phyloP scores from a whole-genome alignment of 2,113 vertebrate species.

The Rhea pennata region DNA sequence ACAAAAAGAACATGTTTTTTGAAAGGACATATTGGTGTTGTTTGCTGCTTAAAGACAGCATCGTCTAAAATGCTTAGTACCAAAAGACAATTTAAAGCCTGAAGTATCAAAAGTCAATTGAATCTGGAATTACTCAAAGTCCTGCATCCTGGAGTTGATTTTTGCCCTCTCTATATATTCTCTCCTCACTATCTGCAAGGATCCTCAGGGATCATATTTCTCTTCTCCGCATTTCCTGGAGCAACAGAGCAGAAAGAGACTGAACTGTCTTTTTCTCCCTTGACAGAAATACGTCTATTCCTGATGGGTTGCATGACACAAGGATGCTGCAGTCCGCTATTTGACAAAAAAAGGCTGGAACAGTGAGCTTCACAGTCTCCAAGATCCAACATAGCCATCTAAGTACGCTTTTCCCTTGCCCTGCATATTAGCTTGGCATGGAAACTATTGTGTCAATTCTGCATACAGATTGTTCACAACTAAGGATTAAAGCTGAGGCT shows the following conservation, averaged over 20 bases:
- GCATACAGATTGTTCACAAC: neutral
- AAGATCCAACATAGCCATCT: neutral
- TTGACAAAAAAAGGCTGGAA: neutral
- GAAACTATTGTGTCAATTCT: neutral
- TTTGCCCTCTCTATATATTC: neutral
- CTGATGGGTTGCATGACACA: neutral
- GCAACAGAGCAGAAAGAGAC: constrained; percentile 9
- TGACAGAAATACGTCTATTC: constrained; percentile 4
- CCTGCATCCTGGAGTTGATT: neutral
- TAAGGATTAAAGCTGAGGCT: neutral
- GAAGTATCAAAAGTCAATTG: neutral
- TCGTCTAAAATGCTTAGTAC: neutral
- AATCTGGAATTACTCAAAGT: neutral
- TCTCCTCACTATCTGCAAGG: neutral
- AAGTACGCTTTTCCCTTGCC: neutral
- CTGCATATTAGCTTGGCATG: neutral
- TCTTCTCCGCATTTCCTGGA: constrained; percentile 25
- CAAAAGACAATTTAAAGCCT: neutral
- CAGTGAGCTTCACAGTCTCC: neutral
- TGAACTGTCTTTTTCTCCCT: constrained; percentile 2
- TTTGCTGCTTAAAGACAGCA: neutral
- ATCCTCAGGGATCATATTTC: constrained; percentile 31
- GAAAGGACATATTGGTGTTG: neutral
- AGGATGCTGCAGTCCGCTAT: neutral
- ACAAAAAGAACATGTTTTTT: accelerated